Evolutionary conservation across 2,797 vertebrate genomes (phyloP).

Genomic region (Argentina silus): DNA sequence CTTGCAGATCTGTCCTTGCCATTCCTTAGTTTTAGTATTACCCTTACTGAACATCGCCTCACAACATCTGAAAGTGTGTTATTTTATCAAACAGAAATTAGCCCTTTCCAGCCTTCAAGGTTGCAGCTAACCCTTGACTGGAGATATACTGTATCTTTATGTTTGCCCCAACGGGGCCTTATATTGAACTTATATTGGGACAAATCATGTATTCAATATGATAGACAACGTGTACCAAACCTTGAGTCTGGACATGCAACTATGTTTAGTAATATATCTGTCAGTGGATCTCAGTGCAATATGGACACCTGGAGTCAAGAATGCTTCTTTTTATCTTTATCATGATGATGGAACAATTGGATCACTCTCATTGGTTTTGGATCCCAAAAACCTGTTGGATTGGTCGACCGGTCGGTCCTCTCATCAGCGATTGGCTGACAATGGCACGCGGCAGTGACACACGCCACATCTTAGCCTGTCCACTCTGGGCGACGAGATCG

Average conservation of each 20-base stretch:
- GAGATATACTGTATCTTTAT: background rate
- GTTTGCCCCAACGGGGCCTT: background rate
- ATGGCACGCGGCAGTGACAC: background rate
- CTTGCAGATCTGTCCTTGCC: too few species aligned
- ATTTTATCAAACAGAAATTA: background rate
- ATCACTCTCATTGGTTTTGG: background rate
- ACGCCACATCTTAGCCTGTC: slow-evolving; percentile 37
- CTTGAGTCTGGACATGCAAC: slow-evolving; percentile 15
- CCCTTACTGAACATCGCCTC: background rate
- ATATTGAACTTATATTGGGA: background rate
- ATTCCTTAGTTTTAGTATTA: background rate
- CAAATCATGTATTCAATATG: background rate
- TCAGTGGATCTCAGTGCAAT: background rate
- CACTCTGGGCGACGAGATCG: slow-evolving; percentile 72
- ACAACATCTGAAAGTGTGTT: background rate
- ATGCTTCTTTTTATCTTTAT: background rate
- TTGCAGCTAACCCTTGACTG: background rate
- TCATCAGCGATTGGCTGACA: background rate
- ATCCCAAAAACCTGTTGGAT: background rate
- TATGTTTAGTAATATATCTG: slow-evolving; percentile 22
- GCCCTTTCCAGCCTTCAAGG: background rate
- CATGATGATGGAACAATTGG: background rate
- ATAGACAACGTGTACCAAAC: background rate
- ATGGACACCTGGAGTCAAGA: background rate
- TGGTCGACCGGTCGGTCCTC: background rate